Percentiles rank a stretch among this genome's conserved stretches.
phyloP scores from a whole-genome alignment of 2,113 vertebrate species.

The Triplophysa siluroides region DNA sequence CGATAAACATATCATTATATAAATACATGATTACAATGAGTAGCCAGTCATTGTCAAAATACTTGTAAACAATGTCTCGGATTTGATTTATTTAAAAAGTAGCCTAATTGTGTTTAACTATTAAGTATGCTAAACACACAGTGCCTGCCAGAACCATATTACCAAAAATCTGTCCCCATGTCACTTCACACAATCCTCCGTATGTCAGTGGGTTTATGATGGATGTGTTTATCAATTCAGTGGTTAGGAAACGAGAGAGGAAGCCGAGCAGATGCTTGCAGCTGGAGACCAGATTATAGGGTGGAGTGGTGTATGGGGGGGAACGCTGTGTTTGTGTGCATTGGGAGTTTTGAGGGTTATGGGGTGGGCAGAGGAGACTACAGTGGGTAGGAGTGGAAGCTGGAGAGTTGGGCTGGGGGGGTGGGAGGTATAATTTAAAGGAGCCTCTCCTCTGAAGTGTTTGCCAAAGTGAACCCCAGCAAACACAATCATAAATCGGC shows the following conservation, averaged over 20 bases:
- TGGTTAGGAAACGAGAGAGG: constrained; percentile 60
- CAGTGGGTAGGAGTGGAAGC: constrained; percentile 64
- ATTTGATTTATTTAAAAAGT: constrained; percentile 20
- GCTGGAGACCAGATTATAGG: constrained; percentile 80
- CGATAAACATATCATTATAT: background rate
- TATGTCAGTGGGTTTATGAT: constrained; percentile 68
- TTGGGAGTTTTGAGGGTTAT: constrained; percentile 69
- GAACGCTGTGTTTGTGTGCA: constrained; percentile 65
- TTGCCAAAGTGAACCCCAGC: constrained; percentile 78
- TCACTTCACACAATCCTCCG: constrained; percentile 53
- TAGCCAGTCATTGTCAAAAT: background rate
- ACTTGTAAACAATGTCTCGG: background rate
- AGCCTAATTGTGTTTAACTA: constrained; percentile 6
- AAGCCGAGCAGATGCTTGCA: constrained; percentile 74
- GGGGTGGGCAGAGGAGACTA: constrained; percentile 51
- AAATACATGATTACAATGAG: background rate
- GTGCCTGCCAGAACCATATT: constrained; percentile 47
- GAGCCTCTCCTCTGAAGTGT: constrained; percentile 79
- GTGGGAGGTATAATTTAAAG: constrained; percentile 76
- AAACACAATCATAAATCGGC: constrained; percentile 80
- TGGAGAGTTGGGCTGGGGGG: constrained; percentile 61
- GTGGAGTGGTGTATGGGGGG: constrained; percentile 73
- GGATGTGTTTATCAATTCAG: constrained; percentile 75
- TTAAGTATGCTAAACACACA: constrained; percentile 20
- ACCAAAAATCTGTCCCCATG: constrained; percentile 54